Conservation (phyloP, 2,797 vertebrate species). For the Catharus ustulatus region DNA sequence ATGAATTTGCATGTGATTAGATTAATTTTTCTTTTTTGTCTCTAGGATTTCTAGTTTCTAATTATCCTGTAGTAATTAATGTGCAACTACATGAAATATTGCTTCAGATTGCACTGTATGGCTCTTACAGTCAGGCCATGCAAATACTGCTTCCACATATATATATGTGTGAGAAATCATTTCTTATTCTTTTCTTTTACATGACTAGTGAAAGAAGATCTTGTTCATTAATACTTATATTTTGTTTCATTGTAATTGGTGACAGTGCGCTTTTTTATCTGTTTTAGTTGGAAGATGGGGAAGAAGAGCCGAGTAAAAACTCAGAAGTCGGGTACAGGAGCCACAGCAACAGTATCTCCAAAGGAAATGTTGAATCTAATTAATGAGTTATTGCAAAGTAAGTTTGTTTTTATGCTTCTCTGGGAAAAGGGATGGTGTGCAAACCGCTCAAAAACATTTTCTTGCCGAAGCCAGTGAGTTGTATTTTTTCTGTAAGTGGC, state of each 20-base stretch:
- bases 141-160: background rate
- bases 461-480: background rate
- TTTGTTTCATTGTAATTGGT: conserved; percentile 16
- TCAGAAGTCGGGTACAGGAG: conserved; percentile 92
- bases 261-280: conserved; percentile 15
- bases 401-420: conserved; percentile 50
- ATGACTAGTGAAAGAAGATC: background rate
- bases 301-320: conserved; percentile 99
- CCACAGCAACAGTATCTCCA: conserved; percentile 84
- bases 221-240: background rate
- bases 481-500: background rate
- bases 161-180: background rate
- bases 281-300: conserved; percentile 86
- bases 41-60: background rate
- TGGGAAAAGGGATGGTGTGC: conserved; percentile 72
- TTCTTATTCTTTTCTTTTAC: background rate
- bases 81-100: background rate
- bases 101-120: background rate
- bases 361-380: conserved; percentile 96
- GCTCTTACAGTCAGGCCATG: background rate
- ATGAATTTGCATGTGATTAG: background rate
- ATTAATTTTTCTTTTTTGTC: background rate
- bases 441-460: background rate
- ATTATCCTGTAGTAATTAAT: background rate
- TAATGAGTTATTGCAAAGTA: conserved; percentile 94